Base-by-base conservation (phyloP, 1,140 invertebrate species). In the Ruditapes philippinarum region DNA sequence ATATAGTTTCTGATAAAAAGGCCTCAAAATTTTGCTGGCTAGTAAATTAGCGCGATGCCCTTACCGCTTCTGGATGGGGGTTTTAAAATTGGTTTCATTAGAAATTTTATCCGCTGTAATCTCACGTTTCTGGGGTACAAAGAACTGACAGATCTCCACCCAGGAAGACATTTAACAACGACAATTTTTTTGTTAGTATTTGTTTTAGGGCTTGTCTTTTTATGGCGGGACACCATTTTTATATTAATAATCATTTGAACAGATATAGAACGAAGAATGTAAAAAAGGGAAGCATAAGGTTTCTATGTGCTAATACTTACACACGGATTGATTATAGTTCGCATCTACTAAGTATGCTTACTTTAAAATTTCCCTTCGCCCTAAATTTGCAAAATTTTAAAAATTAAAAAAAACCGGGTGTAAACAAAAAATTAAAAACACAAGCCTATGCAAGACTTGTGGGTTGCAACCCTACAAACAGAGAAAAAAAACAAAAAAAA, bases 151-250 rank as follows among this genome's bases (percentile, higher is more conserved):
- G 31, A 25, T 87, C 57, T 31, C 33, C 70, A 7, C 28, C 25
- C 0, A 40, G 31, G 33, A 25, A 54, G 17, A n/a, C n/a, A n/a
- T n/a, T n/a, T n/a, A 42, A 54, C 38, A 31, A 45, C 25, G 45
- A 60, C 4, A 87, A 38, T 22, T 17, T 78, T 45, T 87, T 87
- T 51, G 74, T 87, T 25, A 57, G 33, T 17, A 57, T 87, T 40
- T 79, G 84, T 79, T 76, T 87, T 25, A 31, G 33, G 19, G 28
- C 73, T 0, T 74, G 57, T 65, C 28, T 87, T 9, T 19, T 79
- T 36, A 78, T 87, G 73, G n/a, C n/a, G 22, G 60, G 33, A 65
- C 73, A 25, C 84, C 84, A 11, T 87, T 78, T 79, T 85, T 74
- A 54, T 62, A 76, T 51, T 25, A 79, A 14, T 19, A 68, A 28